phyloP scores from a whole-genome alignment of 2,113 vertebrate genomes.

The Panthera uncia region DNA sequence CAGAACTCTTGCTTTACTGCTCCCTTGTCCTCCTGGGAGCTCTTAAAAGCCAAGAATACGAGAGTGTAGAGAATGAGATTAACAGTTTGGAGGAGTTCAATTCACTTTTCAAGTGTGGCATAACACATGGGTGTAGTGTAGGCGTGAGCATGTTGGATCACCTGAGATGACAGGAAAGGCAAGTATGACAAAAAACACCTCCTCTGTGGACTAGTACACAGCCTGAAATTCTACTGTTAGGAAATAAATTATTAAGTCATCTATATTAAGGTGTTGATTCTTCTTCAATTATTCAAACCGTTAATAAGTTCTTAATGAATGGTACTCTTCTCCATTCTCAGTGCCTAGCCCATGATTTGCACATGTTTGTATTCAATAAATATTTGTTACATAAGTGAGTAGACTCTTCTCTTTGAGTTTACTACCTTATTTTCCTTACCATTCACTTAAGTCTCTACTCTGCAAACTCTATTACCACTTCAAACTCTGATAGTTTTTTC shows the following conservation, averaged over 20 bases:
- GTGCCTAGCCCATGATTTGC: neutral
- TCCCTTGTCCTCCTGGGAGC: neutral
- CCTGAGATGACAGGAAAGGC: neutral
- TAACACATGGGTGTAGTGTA: neutral
- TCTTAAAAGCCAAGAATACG: neutral
- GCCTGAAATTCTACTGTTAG: conserved; percentile 42
- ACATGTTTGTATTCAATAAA: neutral
- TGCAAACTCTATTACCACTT: neutral
- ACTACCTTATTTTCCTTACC: neutral
- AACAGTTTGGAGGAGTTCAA: neutral
- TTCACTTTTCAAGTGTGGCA: neutral
- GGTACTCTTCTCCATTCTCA: neutral
- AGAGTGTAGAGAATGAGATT: neutral
- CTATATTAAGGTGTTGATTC: conserved; percentile 18
- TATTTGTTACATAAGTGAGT: neutral
- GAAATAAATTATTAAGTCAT: conserved; percentile 51
- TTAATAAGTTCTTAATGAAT: neutral
- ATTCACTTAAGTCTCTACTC: neutral
- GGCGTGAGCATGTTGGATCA: neutral
- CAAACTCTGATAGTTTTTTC: conserved; percentile 20
- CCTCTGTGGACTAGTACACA: neutral
- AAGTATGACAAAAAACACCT: neutral
- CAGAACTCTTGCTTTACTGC: neutral
- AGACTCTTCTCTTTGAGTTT: neutral
- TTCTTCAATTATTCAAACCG: conserved; percentile 41